Percentiles rank a stretch among this genome's conserved stretches.
phyloP scores from a whole-genome alignment of 2,888 invertebrate species.

The Abscondita cerata region DNA sequence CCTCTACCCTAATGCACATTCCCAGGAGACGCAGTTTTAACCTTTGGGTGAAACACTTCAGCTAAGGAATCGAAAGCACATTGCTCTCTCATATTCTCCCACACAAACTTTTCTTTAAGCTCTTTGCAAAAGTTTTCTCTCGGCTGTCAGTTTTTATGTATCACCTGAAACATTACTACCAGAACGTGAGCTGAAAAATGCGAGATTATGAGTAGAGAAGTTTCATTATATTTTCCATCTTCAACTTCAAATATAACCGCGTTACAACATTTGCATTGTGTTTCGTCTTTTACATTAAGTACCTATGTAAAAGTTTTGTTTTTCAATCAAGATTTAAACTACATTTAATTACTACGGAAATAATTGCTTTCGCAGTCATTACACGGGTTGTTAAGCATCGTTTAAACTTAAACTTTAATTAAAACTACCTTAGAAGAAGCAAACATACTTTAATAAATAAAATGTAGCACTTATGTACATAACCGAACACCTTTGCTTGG shows the following conservation, averaged over 20 bases:
- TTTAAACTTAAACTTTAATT: too few relatives aligned
- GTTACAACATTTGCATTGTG: neutral
- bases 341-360: too few relatives aligned
- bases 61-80: slow-evolving; percentile 19
- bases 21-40: slow-evolving; percentile 15
- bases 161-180: slow-evolving; percentile 33
- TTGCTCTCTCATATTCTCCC: slow-evolving; percentile 28
- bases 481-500: too few relatives aligned
- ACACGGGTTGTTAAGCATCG: too few relatives aligned
- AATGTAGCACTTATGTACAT: too few relatives aligned
- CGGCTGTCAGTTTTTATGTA: slow-evolving; percentile 39
- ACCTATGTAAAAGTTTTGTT: too few relatives aligned
- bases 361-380: too few relatives aligned
- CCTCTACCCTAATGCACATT: slow-evolving; percentile 6
- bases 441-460: too few relatives aligned
- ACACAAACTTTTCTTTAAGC: slow-evolving; percentile 34
- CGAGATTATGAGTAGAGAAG: slow-evolving; percentile 26
- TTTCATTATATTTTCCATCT: slow-evolving; percentile 25
- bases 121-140: slow-evolving; percentile 37
- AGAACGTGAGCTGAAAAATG: slow-evolving; percentile 32
- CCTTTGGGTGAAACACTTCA: slow-evolving; percentile 14
- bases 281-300: too few relatives aligned
- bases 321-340: too few relatives aligned
- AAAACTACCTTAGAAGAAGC: too few relatives aligned
- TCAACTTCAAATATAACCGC: too few relatives aligned